Evolutionary conservation across 2,113 vertebrate genomes (phyloP).

Genomic region (Poecilia latipinna): DNA sequence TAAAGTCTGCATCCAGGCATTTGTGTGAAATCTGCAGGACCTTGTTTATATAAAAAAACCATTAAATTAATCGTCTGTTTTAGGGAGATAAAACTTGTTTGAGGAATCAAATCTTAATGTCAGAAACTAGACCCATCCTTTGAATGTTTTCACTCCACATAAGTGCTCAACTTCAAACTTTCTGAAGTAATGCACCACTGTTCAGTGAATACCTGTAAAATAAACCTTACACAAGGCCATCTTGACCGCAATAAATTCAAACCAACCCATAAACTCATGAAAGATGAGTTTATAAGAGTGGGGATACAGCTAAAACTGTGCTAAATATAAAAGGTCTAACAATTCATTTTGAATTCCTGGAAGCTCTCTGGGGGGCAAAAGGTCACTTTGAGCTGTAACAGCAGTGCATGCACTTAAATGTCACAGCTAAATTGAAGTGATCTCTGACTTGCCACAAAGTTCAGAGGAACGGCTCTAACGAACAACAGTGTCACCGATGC

Average conservation of each 20-base stretch:
- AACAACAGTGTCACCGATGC: background rate
- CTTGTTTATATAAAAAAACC: background rate
- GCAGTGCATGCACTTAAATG: conserved; percentile 25
- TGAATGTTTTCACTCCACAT: too few species aligned
- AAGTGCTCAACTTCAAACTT: too few species aligned
- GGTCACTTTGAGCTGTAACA: background rate
- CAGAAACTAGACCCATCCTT: background rate
- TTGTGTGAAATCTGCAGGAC: background rate
- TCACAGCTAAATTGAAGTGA: conserved; percentile 40
- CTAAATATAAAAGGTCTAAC: conserved; percentile 17
- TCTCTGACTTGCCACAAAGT: conserved; percentile 11
- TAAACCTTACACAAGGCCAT: background rate
- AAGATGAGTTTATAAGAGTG: background rate
- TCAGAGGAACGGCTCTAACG: conserved; percentile 23
- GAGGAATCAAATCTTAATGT: background rate
- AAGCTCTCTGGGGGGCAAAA: conserved; percentile 15
- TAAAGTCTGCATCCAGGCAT: background rate
- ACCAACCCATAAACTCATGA: background rate
- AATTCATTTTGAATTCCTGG: conserved; percentile 12
- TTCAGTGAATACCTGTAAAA: background rate
- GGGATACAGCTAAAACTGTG: background rate
- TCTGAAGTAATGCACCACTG: too few species aligned
- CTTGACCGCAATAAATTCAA: background rate
- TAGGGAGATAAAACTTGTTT: background rate
- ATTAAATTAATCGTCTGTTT: background rate